These are phyloP conservation scores for Blennius ocellaris DNA, from an alignment of 2,113 vertebrate species.

Conservation along the genomic window DNA sequence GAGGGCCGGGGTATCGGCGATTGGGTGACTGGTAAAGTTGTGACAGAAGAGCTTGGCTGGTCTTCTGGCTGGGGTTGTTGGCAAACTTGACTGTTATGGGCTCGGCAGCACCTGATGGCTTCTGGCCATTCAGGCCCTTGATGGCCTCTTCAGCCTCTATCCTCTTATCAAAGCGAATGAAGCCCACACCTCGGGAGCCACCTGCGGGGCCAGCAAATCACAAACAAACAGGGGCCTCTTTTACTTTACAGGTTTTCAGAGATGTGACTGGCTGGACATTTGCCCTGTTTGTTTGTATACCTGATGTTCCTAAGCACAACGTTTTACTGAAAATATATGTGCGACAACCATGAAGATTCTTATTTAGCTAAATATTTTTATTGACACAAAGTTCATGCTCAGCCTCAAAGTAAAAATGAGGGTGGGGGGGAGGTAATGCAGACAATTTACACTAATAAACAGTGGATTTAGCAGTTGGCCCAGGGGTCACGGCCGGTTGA, in stretches of 20 bases:
- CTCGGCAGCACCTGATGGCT: slow-evolving; percentile 97
- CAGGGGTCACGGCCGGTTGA: too few species aligned
- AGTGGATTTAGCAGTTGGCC: too few species aligned
- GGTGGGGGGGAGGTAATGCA: too few species aligned
- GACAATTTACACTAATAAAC: too few species aligned
- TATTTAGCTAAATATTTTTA: too few species aligned
- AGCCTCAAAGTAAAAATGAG: too few species aligned
- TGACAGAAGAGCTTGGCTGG: slow-evolving; percentile 98
- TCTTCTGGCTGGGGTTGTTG: slow-evolving; percentile 99
- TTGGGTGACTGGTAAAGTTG: slow-evolving; percentile 99
- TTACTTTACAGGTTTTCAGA: slow-evolving; percentile 75
- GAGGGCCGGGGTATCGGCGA: slow-evolving; percentile 97
- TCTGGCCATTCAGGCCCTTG: slow-evolving; percentile 99
- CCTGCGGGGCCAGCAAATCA: slow-evolving; percentile 90
- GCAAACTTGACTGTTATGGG: slow-evolving; percentile 99
- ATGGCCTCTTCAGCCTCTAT: slow-evolving; percentile 99
- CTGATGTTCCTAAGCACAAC: too few species aligned
- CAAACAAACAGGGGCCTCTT: slow-evolving; percentile 77
- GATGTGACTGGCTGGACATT: not conserved
- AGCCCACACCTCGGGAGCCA: slow-evolving; percentile 98
- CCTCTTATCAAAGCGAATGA: slow-evolving; percentile 99
- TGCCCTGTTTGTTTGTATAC: too few species aligned
- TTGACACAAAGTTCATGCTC: too few species aligned
- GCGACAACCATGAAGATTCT: too few species aligned
- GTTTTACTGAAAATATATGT: too few species aligned